Evolutionary conservation across 1,140 invertebrate genomes (phyloP).

Genomic region (Tenebrio molitor): DNA sequence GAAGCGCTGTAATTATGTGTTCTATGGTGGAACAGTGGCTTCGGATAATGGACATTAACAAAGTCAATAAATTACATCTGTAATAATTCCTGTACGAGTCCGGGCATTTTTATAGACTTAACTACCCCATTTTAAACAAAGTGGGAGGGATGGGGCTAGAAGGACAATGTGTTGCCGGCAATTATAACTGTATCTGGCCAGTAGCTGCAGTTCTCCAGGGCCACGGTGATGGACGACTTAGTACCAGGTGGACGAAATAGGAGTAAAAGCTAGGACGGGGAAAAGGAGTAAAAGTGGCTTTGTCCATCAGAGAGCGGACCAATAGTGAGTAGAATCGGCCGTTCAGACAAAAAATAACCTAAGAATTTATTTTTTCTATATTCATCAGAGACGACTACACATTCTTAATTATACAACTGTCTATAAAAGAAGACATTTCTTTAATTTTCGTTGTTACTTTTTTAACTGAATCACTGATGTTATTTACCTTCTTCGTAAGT

Average conservation of each 20-base stretch:
- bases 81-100: slow-evolving; percentile 49
- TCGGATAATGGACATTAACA: slow-evolving; percentile 52
- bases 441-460: too few species aligned
- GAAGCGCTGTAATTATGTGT: slow-evolving; percentile 46
- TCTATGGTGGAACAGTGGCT: slow-evolving; percentile 41
- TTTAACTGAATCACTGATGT: too few species aligned
- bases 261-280: slow-evolving; percentile 41
- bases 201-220: slow-evolving; percentile 44
- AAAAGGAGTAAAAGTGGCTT: slow-evolving; percentile 19
- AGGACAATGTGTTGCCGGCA: slow-evolving; percentile 52
- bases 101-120: slow-evolving; percentile 49
- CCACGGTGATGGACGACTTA: slow-evolving; percentile 47
- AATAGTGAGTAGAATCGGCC: slow-evolving; percentile 36
- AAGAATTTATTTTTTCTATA: too few species aligned
- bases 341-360: too few species aligned
- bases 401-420: too few species aligned
- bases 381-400: too few species aligned
- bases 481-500: too few species aligned
- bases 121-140: slow-evolving; percentile 53
- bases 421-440: too few species aligned
- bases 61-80: slow-evolving; percentile 50
- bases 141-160: slow-evolving; percentile 33
- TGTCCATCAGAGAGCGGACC: slow-evolving; percentile 7
- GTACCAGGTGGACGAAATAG: slow-evolving; percentile 50
- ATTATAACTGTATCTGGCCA: slow-evolving; percentile 53